Conservation (phyloP, 1,140 invertebrate species). For the Cotesia vestalis region DNA sequence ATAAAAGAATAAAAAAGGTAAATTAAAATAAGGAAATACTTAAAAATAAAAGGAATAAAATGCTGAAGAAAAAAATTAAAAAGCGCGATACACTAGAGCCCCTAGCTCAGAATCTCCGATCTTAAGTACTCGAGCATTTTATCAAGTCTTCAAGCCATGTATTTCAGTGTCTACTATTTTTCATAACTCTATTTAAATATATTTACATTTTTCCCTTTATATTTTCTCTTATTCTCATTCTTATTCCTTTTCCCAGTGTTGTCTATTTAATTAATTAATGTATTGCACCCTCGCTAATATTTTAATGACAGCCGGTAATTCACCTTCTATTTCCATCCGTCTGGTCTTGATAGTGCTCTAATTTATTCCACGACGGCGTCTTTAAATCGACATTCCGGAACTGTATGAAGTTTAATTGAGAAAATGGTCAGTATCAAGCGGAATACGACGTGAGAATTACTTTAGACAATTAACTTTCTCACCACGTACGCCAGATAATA, state of each 20-base stretch:
- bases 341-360: no score
- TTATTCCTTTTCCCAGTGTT: no score
- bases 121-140: slow-evolving; percentile 48
- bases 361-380: neutral
- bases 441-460: slow-evolving; percentile 27
- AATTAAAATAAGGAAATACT: no score
- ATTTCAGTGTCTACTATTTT: slow-evolving; percentile 33
- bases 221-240: no score
- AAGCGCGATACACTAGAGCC: slow-evolving; percentile 21
- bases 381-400: neutral
- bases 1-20: slow-evolving; percentile 1
- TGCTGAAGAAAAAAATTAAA: slow-evolving; percentile 45
- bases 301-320: no score
- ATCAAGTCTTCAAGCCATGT: slow-evolving; percentile 32
- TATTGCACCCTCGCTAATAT: no score
- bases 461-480: slow-evolving; percentile 36
- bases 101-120: slow-evolving; percentile 47
- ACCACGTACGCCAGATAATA: slow-evolving; percentile 50
- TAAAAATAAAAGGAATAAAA: neutral
- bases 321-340: no score
- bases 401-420: slow-evolving; percentile 2
- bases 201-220: neutral
- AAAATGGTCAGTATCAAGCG: slow-evolving; percentile 5
- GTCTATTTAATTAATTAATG: no score
- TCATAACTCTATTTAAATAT: slow-evolving; percentile 2